Percentiles rank a stretch among this genome's conserved stretches.
Conservation (phyloP, 2,888 invertebrate genomes). For the Tupiocoris notatus region DNA sequence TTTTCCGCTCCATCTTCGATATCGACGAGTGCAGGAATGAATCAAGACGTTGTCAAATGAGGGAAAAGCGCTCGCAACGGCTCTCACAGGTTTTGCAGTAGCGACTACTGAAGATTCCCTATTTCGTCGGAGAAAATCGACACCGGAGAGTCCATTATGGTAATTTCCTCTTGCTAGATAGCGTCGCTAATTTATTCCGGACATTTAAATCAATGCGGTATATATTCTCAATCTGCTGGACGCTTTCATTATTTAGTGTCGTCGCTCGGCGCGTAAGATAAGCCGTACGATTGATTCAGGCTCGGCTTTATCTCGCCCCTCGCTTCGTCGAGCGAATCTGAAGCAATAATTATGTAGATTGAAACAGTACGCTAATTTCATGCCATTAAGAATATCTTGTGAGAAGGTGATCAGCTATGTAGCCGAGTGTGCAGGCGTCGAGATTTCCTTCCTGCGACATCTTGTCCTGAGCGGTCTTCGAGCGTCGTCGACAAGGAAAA, state of each 20-base stretch:
- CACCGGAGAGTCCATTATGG: background rate
- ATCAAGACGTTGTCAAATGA: background rate
- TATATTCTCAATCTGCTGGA: background rate
- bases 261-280: background rate
- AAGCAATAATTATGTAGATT: background rate
- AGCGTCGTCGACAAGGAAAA: background rate
- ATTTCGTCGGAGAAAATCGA: background rate
- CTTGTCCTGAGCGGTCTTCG: background rate
- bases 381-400: background rate
- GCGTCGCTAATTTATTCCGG: conserved; percentile 5
- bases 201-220: conserved; percentile 2
- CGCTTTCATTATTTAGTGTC: background rate
- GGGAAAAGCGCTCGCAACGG: background rate
- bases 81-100: background rate
- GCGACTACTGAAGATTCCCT: background rate
- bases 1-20: too few species aligned
- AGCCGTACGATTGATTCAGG: background rate
- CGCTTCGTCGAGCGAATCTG: background rate
- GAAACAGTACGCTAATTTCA: background rate
- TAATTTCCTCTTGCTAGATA: background rate
- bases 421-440: background rate
- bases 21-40: background rate
- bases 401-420: background rate
- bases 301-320: background rate
- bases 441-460: background rate